Evolutionary conservation across 2,113 vertebrate species (phyloP).

Genomic region (Pseudorhombus dupliciocellatus): DNA sequence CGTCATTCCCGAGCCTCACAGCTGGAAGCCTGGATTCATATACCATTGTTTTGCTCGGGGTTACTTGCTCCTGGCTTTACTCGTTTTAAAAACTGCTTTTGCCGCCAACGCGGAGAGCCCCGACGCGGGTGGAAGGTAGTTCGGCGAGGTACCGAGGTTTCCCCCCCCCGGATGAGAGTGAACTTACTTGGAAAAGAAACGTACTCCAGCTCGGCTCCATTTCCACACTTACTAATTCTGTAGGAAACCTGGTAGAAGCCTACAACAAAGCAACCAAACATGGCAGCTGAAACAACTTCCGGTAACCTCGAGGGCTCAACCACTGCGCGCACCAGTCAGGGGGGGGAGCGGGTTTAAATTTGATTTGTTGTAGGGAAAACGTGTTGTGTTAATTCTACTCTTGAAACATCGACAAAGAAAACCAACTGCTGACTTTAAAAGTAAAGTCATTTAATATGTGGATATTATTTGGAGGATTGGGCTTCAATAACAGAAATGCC

Average conservation of each 20-base stretch:
- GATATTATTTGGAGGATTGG: fast-evolving
- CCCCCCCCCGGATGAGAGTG: conserved; percentile 26
- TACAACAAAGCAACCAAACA: conserved; percentile 94
- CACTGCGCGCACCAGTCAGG: conserved; percentile 65
- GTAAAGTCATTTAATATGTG: too few relatives aligned
- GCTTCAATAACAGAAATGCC: neutral
- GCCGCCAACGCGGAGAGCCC: conserved; percentile 23
- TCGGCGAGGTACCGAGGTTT: conserved; percentile 32
- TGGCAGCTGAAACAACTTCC: conserved; percentile 92
- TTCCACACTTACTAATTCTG: conserved; percentile 85
- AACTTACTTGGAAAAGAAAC: conserved; percentile 91
- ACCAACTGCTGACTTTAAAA: too few relatives aligned
- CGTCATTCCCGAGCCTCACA: conserved; percentile 82
- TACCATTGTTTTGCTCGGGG: conserved; percentile 81
- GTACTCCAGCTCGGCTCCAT: conserved; percentile 94
- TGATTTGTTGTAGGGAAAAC: neutral
- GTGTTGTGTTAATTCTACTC: fast-evolving
- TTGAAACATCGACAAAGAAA: fast-evolving
- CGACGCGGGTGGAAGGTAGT: neutral
- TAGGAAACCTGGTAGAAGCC: conserved; percentile 86
- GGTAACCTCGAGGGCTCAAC: conserved; percentile 84
- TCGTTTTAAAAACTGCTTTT: conserved; percentile 64
- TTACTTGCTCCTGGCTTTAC: conserved; percentile 72
- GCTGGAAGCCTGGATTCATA: conserved; percentile 84
- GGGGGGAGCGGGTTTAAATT: conserved; percentile 19